phyloP scores from a whole-genome alignment of 2,888 invertebrate species.

The Lycaena phlaeas region DNA sequence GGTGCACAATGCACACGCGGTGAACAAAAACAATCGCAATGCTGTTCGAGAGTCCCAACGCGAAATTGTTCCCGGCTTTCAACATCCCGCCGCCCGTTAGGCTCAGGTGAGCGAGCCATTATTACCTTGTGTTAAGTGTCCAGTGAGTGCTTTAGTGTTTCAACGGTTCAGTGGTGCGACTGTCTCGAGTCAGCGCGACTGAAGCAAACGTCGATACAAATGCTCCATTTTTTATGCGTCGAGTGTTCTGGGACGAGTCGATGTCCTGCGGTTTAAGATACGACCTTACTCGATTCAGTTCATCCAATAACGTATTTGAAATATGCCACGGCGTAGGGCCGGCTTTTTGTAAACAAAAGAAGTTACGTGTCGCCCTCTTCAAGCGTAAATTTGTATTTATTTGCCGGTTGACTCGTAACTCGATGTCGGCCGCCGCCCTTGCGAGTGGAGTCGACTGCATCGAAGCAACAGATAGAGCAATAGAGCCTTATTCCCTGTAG shows the following conservation, averaged over 20 bases:
- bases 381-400: slow-evolving; percentile 17
- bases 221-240: slow-evolving; percentile 27
- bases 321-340: slow-evolving; percentile 10
- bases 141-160: slow-evolving; percentile 41
- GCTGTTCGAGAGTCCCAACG: slow-evolving; percentile 82
- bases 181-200: slow-evolving; percentile 30
- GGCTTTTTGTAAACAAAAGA: slow-evolving; percentile 24
- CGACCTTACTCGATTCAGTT: slow-evolving; percentile 4
- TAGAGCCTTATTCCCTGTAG: slow-evolving; percentile 1
- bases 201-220: slow-evolving; percentile 46
- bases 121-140: slow-evolving; percentile 17
- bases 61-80: slow-evolving; percentile 79
- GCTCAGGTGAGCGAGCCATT: slow-evolving; percentile 56
- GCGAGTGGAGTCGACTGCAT: slow-evolving; percentile 16
- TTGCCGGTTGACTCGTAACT: slow-evolving; percentile 13
- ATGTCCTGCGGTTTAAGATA: slow-evolving; percentile 18
- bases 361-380: slow-evolving; percentile 25
- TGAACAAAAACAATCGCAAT: slow-evolving; percentile 65
- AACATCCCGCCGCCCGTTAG: slow-evolving; percentile 80
- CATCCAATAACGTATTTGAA: neutral
- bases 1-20: slow-evolving; percentile 55
- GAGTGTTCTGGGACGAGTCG: slow-evolving; percentile 22
- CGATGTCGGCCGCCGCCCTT: slow-evolving; percentile 35
- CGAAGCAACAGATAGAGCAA: slow-evolving; percentile 22
- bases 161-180: slow-evolving; percentile 36